Conservation (phyloP, 2,797 vertebrate genomes). For the Fratercula arctica region DNA sequence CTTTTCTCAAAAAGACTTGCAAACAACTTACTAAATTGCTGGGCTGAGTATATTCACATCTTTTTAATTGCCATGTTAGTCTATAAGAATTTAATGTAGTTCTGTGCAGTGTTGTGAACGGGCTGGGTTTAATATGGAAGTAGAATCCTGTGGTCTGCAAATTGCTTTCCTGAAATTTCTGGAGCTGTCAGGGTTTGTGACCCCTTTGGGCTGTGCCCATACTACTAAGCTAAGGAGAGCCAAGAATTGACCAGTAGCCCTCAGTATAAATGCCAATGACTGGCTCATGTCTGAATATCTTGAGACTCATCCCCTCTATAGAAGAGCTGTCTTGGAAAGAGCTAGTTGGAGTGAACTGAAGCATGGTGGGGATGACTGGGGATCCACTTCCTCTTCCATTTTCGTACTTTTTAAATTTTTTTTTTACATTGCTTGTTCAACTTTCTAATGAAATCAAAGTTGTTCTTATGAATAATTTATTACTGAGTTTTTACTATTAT, state of each 20-base stretch:
- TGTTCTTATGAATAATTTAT: neutral
- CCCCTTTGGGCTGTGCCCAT: neutral
- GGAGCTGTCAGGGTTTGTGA: neutral
- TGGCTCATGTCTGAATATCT: neutral
- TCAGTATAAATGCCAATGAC: neutral
- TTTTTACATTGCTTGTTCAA: neutral
- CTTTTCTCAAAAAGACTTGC: neutral
- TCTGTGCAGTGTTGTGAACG: neutral
- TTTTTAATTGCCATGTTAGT: neutral
- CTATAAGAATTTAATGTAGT: neutral
- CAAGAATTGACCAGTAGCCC: neutral
- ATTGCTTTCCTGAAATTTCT: neutral
- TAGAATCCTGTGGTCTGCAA: neutral
- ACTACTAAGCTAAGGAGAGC: neutral
- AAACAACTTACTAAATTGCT: neutral
- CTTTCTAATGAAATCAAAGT: neutral
- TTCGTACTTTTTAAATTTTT: neutral
- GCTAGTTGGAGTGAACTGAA: neutral
- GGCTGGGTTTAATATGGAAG: neutral
- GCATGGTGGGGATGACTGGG: fast-evolving
- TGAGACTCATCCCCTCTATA: neutral
- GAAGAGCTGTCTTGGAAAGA: neutral
- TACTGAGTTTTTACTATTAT: neutral
- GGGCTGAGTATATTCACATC: neutral
- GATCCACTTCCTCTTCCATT: neutral